These are phyloP conservation scores for Gavia stellata DNA, from an alignment of 2,113 vertebrate genomes.

Conservation along the genomic window DNA sequence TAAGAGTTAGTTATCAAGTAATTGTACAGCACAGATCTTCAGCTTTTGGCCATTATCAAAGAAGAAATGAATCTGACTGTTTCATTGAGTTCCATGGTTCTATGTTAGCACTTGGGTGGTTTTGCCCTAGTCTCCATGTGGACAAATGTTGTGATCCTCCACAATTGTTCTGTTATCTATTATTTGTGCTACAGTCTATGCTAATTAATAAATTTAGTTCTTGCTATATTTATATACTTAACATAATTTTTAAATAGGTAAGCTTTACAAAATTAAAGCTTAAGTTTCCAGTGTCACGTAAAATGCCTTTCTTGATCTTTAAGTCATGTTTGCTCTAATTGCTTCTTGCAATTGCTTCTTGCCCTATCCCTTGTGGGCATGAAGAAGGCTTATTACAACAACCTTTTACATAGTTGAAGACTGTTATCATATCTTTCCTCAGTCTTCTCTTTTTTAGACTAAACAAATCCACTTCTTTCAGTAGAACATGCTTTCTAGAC, in stretches of 20 bases:
- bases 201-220: background rate
- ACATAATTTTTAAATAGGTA: background rate
- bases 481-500: background rate
- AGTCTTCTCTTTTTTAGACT: conserved; percentile 39
- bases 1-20: background rate
- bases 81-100: background rate
- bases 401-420: conserved; percentile 28
- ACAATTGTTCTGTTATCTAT: background rate
- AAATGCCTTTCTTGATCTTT: background rate
- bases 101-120: background rate
- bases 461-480: conserved; percentile 32
- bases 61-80: background rate
- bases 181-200: background rate
- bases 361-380: background rate
- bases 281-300: background rate
- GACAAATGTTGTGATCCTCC: background rate
- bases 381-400: background rate
- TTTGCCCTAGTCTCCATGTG: background rate
- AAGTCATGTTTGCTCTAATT: background rate
- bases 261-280: background rate
- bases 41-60: background rate
- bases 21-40: background rate
- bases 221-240: background rate
- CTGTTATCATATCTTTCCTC: conserved; percentile 36
- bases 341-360: background rate